Percentiles rank a stretch among this genome's conserved stretches.
Conservation (phyloP, 2,888 invertebrate genomes). For the Rhogogaster chlorosoma region DNA sequence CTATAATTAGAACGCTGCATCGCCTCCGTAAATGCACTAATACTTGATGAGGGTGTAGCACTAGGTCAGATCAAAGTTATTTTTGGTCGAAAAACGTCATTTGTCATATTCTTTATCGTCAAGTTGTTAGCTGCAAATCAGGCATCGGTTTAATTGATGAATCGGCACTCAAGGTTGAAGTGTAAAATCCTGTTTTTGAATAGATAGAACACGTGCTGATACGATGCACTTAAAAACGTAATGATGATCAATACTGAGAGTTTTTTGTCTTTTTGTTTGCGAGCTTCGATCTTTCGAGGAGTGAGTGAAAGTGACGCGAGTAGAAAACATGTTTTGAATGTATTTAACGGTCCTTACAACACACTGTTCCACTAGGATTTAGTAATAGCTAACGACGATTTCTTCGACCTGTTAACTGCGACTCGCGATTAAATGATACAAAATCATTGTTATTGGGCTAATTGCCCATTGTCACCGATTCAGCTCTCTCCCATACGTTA, state of each 20-base stretch:
- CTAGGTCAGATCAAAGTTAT: neutral
- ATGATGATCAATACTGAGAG: neutral
- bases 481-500: neutral
- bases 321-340: slow-evolving; percentile 13
- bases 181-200: neutral
- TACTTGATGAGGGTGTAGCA: neutral
- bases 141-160: neutral
- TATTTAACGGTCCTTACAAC: slow-evolving; percentile 13
- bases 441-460: neutral
- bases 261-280: neutral
- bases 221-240: neutral
- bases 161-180: neutral
- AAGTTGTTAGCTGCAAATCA: neutral
- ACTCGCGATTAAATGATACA: slow-evolving; percentile 22
- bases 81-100: neutral
- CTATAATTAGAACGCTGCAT: neutral
- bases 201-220: neutral
- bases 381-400: neutral
- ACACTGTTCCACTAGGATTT: neutral
- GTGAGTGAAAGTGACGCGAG: slow-evolving; percentile 26
- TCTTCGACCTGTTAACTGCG: neutral
- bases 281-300: neutral
- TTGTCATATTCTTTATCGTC: neutral
- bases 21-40: neutral
- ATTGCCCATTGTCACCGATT: neutral